These are phyloP conservation scores for Patella vulgata DNA, from an alignment of 1,140 invertebrate genomes.

Conservation along the genomic window DNA sequence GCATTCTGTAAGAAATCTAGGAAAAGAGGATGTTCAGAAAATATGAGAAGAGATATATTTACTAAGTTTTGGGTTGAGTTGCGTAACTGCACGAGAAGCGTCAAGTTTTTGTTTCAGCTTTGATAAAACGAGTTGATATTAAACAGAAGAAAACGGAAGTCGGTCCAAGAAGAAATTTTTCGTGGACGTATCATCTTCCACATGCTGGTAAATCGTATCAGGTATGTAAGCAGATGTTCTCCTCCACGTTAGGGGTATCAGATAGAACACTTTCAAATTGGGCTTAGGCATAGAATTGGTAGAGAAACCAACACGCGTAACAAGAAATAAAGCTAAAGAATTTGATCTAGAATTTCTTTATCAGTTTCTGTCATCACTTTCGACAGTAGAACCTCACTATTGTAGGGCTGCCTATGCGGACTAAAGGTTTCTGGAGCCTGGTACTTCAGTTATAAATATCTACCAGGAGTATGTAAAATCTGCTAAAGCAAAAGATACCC, in stretches of 20 bases:
- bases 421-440: slow-evolving; percentile 12
- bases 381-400: slow-evolving; percentile 14
- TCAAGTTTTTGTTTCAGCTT: not conserved
- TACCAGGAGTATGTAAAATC: slow-evolving; percentile 4
- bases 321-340: not conserved
- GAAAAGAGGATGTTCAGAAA: not conserved
- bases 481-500: not conserved
- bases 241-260: not conserved
- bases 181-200: slow-evolving; percentile 7
- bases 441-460: slow-evolving; percentile 3
- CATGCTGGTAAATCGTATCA: not conserved
- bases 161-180: slow-evolving; percentile 14
- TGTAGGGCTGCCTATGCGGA: not conserved
- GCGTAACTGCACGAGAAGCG: not conserved
- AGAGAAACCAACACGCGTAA: not conserved
- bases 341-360: not conserved
- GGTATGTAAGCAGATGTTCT: slow-evolving; percentile 9
- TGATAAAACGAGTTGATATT: not conserved
- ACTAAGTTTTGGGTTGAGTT: slow-evolving; percentile 2
- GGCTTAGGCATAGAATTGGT: not conserved
- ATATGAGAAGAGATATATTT: slow-evolving; percentile 1
- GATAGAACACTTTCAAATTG: slow-evolving; percentile 4
- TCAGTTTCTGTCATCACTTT: not conserved
- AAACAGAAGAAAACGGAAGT: not conserved
- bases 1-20: too few species aligned